Conservation (phyloP, 2,888 invertebrate species). For the Lasioglossum malachurum region DNA sequence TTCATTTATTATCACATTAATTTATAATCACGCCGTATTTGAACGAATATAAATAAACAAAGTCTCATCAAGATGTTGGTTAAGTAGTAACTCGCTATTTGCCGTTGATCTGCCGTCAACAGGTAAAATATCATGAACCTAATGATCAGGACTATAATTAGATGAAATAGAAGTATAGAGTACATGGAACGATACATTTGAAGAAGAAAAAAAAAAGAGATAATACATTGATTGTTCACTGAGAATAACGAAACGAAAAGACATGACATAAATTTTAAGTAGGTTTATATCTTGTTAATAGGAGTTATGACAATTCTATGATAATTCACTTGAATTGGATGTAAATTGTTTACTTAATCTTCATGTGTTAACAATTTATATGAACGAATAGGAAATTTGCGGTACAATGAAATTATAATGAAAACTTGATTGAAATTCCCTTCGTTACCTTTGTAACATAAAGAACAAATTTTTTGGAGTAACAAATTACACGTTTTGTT, state of each 20-base stretch:
- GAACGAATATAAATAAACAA: constrained; percentile 52
- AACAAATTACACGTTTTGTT: not conserved
- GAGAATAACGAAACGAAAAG: constrained; percentile 25
- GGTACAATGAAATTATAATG: constrained; percentile 13
- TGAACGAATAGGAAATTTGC: constrained; percentile 10
- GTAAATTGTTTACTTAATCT: constrained; percentile 25
- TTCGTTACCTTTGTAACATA: not conserved
- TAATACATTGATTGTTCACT: constrained; percentile 42
- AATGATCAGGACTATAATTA: constrained; percentile 26
- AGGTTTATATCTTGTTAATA: constrained; percentile 42
- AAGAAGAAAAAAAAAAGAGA: constrained; percentile 17
- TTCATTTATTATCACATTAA: constrained; percentile 78
- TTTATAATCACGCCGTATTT: constrained; percentile 61
- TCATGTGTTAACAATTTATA: constrained; percentile 23
- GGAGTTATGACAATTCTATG: constrained; percentile 45
- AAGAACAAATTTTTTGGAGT: not conserved
- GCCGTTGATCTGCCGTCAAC: constrained; percentile 28
- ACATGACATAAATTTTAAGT: constrained; percentile 44
- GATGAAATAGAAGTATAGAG: not conserved
- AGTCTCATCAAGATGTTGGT: constrained; percentile 44
- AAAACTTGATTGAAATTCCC: constrained; percentile 12
- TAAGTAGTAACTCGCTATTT: constrained; percentile 38
- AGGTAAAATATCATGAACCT: constrained; percentile 21
- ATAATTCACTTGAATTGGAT: constrained; percentile 47
- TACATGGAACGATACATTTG: constrained; percentile 25